Base-by-base conservation (phyloP, 2,797 vertebrate species). In the Mormyrops attenuatus region DNA sequence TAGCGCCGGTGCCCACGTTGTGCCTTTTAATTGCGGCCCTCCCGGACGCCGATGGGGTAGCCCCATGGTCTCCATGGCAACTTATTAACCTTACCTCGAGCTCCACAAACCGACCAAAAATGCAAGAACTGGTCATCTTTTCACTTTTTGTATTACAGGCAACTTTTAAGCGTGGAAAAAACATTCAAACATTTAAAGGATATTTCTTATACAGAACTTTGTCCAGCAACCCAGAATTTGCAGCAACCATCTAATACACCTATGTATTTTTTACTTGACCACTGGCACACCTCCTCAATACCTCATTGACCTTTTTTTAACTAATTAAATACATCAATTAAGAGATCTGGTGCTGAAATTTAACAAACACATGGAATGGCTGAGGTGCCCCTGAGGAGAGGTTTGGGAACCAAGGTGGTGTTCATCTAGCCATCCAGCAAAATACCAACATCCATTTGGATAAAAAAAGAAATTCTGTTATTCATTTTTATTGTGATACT, bases 1-100 rank as follows among this genome's bases (percentile, higher is more conserved):
- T 94, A 92, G 88, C 60, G 91, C 90, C 89, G 49, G n/a, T 88
- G 91, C 38, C 90, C 91, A 87, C 91, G 89, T 90, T 89, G 11
- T 84, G 89, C 30, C 85, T 90, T 93, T 95, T 95, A 94, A 94
- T 93, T 94, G 92, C 92, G 92, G 2, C 60, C 52, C 90, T 90
- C 89, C 91, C 90, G 92, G 93, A 93, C 93, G 90, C 90, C 1
- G 88, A 85, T 91, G 89, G 88, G 90, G 89, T 91, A 91, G 91
- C 88, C 91, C 52, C 90, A 90, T 92, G 93, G 92, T 93, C 93
- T 92, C 90, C 82, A 87, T 90, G 91, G 89, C 91, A 92, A 90
- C 92, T 92, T 9, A 73, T 91, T 93, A 94, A 93, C 91, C 90
- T 93, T 88, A 91, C 53, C 91, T 94, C 89, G 90, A 90, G 92